Evolutionary conservation across 2,888 invertebrate species (phyloP).

Genomic region (Eupeodes luniger): DNA sequence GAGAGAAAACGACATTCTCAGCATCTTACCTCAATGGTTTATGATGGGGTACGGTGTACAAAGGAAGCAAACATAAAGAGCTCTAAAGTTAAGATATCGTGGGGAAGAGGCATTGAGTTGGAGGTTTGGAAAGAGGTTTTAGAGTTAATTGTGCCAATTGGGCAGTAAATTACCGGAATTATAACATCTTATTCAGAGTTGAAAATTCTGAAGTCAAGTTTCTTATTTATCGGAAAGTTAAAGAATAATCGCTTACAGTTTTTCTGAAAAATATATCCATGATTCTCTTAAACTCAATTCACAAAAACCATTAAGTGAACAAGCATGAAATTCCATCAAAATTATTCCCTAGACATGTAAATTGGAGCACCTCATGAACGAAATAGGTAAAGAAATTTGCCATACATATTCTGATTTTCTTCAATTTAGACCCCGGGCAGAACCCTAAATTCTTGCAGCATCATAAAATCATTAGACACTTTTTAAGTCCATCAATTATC

Average conservation of each 20-base stretch:
- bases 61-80: conserved; percentile 59
- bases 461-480: conserved; percentile 25
- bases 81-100: conserved; percentile 20
- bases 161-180: conserved; percentile 41
- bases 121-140: not conserved
- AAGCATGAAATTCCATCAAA: no score
- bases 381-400: no score
- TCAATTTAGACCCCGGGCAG: conserved; percentile 6
- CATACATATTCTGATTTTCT: not conserved
- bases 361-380: no score
- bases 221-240: not conserved
- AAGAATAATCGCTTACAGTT: not conserved
- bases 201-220: not conserved
- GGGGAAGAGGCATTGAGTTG: no score
- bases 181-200: not conserved
- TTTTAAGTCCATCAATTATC: conserved; percentile 67
- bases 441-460: conserved; percentile 33
- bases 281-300: no score
- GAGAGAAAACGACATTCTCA: conserved; percentile 63
- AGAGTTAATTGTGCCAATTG: conserved; percentile 58
- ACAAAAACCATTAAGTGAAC: no score
- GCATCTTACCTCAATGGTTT: conserved; percentile 73
- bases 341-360: no score
- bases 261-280: not conserved
- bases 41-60: conserved; percentile 68